Percentiles rank a stretch among this genome's conserved stretches.
Conservation (phyloP, 2,888 invertebrate genomes). For the Dynastes hyllus region DNA sequence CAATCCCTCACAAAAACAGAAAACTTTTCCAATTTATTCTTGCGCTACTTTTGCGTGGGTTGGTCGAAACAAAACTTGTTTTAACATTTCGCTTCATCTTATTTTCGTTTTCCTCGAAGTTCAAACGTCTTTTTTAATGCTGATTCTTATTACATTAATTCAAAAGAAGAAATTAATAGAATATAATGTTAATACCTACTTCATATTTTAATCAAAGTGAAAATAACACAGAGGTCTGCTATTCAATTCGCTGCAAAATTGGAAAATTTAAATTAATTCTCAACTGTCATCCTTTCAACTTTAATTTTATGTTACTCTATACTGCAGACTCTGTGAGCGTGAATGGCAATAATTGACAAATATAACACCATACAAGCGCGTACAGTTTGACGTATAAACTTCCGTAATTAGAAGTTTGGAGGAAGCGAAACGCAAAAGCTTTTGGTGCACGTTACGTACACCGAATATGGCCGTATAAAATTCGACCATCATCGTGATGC, state of each 20-base stretch:
- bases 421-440: not conserved
- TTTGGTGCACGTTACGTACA: not conserved
- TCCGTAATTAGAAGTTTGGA: conserved; percentile 15
- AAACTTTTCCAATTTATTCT: conserved; percentile 39
- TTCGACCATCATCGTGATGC: not conserved
- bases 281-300: not conserved
- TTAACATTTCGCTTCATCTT: not conserved
- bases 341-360: conserved; percentile 17
- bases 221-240: not conserved
- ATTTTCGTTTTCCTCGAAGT: not conserved
- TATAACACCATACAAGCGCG: not conserved
- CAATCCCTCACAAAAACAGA: not conserved
- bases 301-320: not conserved
- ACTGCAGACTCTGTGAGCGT: not conserved
- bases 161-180: no score
- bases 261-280: conserved; percentile 18
- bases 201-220: not conserved
- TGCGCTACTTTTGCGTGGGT: not conserved
- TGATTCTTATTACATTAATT: not conserved
- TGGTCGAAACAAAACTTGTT: not conserved
- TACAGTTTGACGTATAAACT: conserved; percentile 21
- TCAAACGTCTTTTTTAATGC: not conserved
- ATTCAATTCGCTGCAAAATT: not conserved
- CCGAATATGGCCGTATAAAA: conserved; percentile 1
- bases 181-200: not conserved